Percentiles rank a stretch among this genome's conserved stretches.
Evolutionary conservation across 1,140 invertebrate species (phyloP).

Genomic region (Drosophila littoralis): DNA sequence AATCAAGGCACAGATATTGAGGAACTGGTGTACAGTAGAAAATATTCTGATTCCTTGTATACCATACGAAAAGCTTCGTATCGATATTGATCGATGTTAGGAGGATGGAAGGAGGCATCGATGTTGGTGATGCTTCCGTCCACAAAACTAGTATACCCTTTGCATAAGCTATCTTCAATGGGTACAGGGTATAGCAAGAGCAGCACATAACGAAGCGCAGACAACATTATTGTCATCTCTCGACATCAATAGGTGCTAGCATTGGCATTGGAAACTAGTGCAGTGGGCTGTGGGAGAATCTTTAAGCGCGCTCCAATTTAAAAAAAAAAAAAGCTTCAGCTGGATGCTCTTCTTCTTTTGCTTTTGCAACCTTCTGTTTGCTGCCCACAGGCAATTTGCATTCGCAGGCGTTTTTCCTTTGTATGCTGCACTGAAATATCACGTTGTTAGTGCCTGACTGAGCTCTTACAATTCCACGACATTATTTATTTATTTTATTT

Average conservation of each 20-base stretch:
- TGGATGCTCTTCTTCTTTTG: constrained; percentile 16
- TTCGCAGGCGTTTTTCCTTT: constrained; percentile 30
- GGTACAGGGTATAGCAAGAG: not conserved
- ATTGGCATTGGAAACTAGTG: constrained; percentile 58
- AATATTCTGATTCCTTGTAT: too few relatives aligned
- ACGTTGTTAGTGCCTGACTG: constrained; percentile 28
- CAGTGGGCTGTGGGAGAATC: constrained; percentile 78
- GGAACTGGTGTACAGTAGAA: too few relatives aligned
- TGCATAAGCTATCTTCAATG: not conserved
- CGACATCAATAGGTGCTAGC: constrained; percentile 30
- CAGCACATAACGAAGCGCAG: constrained; percentile 67
- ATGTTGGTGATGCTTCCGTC: too few relatives aligned
- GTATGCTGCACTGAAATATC: constrained; percentile 11
- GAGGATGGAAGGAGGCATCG: too few relatives aligned
- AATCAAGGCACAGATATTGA: too few relatives aligned
- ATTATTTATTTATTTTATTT: constrained; percentile 25
- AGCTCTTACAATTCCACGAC: constrained; percentile 32
- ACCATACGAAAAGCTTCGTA: too few relatives aligned
- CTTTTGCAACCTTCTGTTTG: constrained; percentile 15
- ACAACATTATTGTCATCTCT: constrained; percentile 77
- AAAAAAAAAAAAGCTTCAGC: constrained; percentile 1
- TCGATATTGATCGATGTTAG: too few relatives aligned
- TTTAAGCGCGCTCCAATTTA: constrained; percentile 61
- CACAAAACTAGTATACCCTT: too few relatives aligned
- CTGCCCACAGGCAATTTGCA: constrained; percentile 67